Evolutionary conservation across 2,113 vertebrate genomes (phyloP), one percentile per base, ranked within the genome.

Genomic region (Falco punctatus): DNA sequence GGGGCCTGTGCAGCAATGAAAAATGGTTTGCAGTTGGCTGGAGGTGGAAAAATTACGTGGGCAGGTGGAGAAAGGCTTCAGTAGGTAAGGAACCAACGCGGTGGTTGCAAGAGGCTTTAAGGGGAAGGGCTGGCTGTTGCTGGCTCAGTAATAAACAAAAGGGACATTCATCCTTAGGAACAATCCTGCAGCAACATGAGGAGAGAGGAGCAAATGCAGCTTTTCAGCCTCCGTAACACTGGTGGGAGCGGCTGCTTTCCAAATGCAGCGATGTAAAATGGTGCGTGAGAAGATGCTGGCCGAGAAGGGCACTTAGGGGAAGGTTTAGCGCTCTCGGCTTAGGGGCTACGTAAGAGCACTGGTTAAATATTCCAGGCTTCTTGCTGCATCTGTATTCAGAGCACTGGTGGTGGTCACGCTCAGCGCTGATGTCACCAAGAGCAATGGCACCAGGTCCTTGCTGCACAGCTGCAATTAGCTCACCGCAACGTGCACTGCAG

Each of bases 341-440:
- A 66, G 72, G 62, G 48, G 38, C 70, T 70, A 19, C 4, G 1
- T 33, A 54, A 70, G 13, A 70, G 79, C 70, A 11, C 20, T 20
- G 57, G 24, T 28, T 74, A 44, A 35, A 15, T 27, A 18, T 28
- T 69, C 42, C 35, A 33, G 52, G 79, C 67, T 72, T 20, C 55
- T 69, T 19, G n/a, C 85, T 58, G 77, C 46, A 80, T 79, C 81
- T 93, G 91, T 48, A 89, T 86, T 38, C 77, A 72, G 85, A 88
- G 88, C 84, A 69, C 64, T 20, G 75, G 59, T 13, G n/a, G 0
- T 15, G 49, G 27, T 78, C 46, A 35, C 4, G 16, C 75, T 88
- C 51, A 3, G 57, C 1, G 20, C 86, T 62, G n/a, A 62, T 69
- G 92, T 83, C 92, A 94, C 95, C 86, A 77, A 13, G 73, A 94